A percentile compares a stretch with the other conserved stretches of the same genome.
These are phyloP conservation scores for Ellobius talpinus DNA, from an alignment of 2,113 vertebrate species.

Conservation along the genomic window DNA sequence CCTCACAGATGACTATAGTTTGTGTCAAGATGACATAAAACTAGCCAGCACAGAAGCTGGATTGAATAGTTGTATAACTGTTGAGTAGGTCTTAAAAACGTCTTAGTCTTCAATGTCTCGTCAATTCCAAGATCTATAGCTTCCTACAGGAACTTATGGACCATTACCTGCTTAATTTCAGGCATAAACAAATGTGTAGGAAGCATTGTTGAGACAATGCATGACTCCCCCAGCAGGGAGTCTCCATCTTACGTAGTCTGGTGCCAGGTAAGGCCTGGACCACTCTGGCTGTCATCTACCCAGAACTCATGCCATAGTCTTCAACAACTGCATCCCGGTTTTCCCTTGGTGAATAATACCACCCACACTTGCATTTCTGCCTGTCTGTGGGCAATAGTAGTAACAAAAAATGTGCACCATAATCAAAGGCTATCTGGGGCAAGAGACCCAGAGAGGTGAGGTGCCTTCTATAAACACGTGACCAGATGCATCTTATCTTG, in stretches of 20 bases:
- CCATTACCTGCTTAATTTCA: neutral
- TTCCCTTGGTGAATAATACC: neutral
- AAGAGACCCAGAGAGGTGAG: neutral
- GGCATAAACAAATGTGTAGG: too few species aligned
- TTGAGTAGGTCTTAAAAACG: neutral
- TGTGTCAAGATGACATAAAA: neutral
- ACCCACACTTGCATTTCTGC: neutral
- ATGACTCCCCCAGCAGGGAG: neutral
- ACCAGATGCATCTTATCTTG: neutral
- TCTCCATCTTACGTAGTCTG: neutral
- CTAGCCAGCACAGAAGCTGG: neutral
- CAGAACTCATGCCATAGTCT: neutral
- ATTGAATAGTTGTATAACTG: neutral
- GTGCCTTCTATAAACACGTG: neutral
- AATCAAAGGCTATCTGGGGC: neutral
- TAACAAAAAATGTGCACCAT: neutral
- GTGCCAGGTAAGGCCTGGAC: neutral
- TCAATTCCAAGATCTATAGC: neutral
- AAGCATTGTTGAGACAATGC: neutral
- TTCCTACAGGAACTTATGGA: neutral
- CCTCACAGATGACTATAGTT: neutral
- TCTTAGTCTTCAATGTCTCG: neutral
- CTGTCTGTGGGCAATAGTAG: neutral
- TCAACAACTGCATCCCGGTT: neutral
- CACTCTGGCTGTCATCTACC: neutral